Evolutionary conservation across 2,113 vertebrate species (phyloP).

Genomic region (Pan troglodytes): NHGRI_mPanTro3-v2.1_pri NC_072416.2:35671001-35671500

Average conservation of each 20-base stretch:
- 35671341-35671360: conserved; percentile 94
- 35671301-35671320: conserved; percentile 92
- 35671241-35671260: neutral
- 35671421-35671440: neutral
- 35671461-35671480: neutral
- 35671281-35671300: conserved; percentile 49
- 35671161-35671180: neutral
- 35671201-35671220: neutral
- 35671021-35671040: neutral
- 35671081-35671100: neutral
- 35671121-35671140: too few relatives aligned
- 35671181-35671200: conserved; percentile 3
- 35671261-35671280: neutral
- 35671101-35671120: too few relatives aligned
- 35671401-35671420: neutral
- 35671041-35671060: too few relatives aligned
- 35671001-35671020: neutral
- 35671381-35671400: neutral
- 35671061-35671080: too few relatives aligned
- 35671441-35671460: conserved; percentile 1
- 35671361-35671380: conserved; percentile 14
- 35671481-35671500: neutral
- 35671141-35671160: neutral
- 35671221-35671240: neutral
- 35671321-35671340: conserved; percentile 99